phyloP scores from a whole-genome alignment of 2,797 vertebrate species.

The Thunnus albacares region DNA sequence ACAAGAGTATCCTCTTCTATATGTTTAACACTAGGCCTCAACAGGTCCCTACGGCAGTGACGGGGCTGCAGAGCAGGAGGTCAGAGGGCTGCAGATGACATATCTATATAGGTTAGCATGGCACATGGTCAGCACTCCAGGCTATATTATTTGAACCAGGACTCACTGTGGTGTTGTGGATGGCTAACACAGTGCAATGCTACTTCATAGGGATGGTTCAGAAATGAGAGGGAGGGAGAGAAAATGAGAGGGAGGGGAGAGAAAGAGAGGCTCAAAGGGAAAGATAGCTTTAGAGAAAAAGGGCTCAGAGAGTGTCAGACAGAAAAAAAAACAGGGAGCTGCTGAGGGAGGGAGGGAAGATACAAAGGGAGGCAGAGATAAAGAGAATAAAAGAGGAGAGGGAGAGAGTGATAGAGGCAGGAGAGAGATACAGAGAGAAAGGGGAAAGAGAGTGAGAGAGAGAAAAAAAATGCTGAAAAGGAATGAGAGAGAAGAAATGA shows the following conservation, averaged over 20 bases:
- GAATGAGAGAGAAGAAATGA: conserved; percentile 38
- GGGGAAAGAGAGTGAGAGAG: conserved; percentile 19
- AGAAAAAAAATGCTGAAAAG: conserved; percentile 31
- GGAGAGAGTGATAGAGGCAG: conserved; percentile 54
- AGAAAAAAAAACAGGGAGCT: conserved; percentile 57
- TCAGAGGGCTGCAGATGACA: conserved; percentile 57
- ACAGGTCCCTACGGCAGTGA: conserved; percentile 21
- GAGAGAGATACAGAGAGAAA: conserved; percentile 49
- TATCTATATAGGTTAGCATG: conserved; percentile 55
- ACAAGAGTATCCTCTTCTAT: neutral
- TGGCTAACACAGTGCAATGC: conserved; percentile 56
- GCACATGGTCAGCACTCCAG: conserved; percentile 48
- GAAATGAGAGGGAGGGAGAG: conserved; percentile 65
- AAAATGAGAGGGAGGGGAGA: conserved; percentile 62
- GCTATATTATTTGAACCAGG: conserved; percentile 55
- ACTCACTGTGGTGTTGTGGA: conserved; percentile 50
- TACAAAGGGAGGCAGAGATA: conserved; percentile 74
- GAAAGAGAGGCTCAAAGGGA: conserved; percentile 73
- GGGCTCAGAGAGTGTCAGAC: conserved; percentile 64
- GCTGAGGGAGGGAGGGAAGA: conserved; percentile 66
- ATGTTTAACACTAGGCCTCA: conserved; percentile 2
- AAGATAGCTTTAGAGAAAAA: conserved; percentile 74
- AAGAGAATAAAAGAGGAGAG: conserved; percentile 71
- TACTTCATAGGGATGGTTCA: conserved; percentile 61
- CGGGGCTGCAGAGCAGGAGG: conserved; percentile 32